Evolutionary conservation across 2,113 vertebrate genomes (phyloP), one percentile per base, ranked within the genome.

Genomic region (Cairina moschata): DNA sequence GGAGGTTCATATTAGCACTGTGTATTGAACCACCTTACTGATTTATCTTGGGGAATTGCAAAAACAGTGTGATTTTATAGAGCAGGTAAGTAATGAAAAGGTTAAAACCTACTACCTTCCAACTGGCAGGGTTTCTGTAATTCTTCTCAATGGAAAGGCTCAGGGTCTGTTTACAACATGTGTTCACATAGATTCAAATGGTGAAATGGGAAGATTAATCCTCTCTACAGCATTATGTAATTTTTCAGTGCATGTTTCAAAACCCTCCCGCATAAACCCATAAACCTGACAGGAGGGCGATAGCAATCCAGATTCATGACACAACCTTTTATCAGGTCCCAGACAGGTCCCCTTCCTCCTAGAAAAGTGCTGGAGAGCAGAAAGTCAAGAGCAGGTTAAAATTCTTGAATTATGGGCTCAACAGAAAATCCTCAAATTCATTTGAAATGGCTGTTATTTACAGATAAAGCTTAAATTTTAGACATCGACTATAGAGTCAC

Each of bases 171-270:
- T 83, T 87, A 48, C 58, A 92, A 16, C 38, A 46, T 69, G 62
- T 73, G 40, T 31, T 91, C 6, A 28, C 59, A 40, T 10, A 40
- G 32, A 62, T 78, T 88, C 62, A 59, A 73, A 34, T 22, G 81
- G 13, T 34, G 50, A 94, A 85, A 48, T 62, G 54, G 48, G 66
- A 79, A 92, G 62, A 92, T 76, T 91, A 94, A 95, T 92, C 77
- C 67, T 82, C 69, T 88, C 66, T 86, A 36, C 6, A 22, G 22
- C 3, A 2, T 94, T 93, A 86, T 2, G 13, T 80, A 95, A 95
- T 68, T 69, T 26, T n/a, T 65, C 44, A 34, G 62, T 6, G 25
- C 34, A 26, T 69, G 34, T 82, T 94, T 91, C 71, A 54, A 89
- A 94, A 69, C 17, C 10, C 42, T 77, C 46, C 63, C 58, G 28